Base-by-base conservation (phyloP, 2,888 invertebrate species). In the Limenitis camilla region DNA sequence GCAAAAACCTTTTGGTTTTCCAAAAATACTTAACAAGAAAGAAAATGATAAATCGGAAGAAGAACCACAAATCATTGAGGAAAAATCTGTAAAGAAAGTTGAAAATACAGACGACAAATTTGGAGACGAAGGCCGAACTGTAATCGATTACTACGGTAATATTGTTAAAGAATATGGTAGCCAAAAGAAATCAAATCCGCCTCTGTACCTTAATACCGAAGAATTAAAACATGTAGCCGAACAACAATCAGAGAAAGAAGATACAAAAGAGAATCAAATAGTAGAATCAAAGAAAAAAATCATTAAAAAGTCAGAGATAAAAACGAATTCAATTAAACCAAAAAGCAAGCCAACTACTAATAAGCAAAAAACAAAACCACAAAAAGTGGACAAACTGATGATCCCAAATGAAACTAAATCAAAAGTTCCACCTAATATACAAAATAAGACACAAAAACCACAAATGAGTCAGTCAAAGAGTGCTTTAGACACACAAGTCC, bases 111-210 rank as follows among this genome's bases (percentile, higher is more conserved):
- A 72, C 35, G 74, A 86, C 62, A 83, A 83, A 69, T 72, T 88
- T 30, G 85, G 85, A 44, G 93, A 93, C 61, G 93, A 92, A 74
- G 89, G 91, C 0, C 90, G 89, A 71, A 92, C 92, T 0, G 91
- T 93, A 0, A 92, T 93, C 10, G 93, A 94, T 78, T 93, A 94
- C 70, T 95, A 95, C 65, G 93, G 93, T 11, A 94, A 92, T 70
- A 91, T 95, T 59, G 93, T 95, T 1, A 91, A 90, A 64, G 93
- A 92, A 69, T 91, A 91, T 64, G 91, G 93, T 9, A 81, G 78
- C 52, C 81, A 81, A 10, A 88, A 86, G 57, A 88, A 81, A 66
- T 71, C 82, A 6, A 70, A 78, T 42, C 80, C 88, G 8, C 88
- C 88, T 0, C 72, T 91, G 38, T 92, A 91, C 62, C 80, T 92